Percentiles rank a stretch among this genome's conserved stretches.
phyloP scores from a whole-genome alignment of 2,888 invertebrate genomes.

The Parascotia fuliginaria region DNA sequence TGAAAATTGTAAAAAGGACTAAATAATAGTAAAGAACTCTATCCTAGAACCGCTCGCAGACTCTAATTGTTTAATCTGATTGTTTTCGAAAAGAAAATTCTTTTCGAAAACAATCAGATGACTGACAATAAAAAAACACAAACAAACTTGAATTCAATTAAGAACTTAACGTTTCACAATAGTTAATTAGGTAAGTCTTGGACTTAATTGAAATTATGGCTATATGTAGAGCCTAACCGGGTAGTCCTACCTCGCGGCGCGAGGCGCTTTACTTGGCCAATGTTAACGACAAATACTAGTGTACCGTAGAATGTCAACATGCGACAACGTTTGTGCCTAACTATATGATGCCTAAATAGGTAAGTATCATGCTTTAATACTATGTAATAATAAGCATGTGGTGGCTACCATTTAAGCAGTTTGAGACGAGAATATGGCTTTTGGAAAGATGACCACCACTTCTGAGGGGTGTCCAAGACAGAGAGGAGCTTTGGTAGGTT shows the following conservation, averaged over 20 bases:
- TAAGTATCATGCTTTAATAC: no score
- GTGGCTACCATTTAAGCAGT: no score
- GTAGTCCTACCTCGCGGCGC: conserved; percentile 24
- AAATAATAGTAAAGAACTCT: conserved; percentile 4
- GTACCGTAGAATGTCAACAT: conserved; percentile 3
- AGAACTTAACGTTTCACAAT: conserved; percentile 44
- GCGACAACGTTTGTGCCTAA: conserved; percentile 2
- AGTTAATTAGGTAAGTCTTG: conserved; percentile 48
- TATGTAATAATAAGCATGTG: no score
- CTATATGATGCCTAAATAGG: no score
- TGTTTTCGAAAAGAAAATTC: conserved; percentile 14
- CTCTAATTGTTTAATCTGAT: no score
- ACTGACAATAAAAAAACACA: conserved; percentile 31
- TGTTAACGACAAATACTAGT: conserved; percentile 12
- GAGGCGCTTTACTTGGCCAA: conserved; percentile 3
- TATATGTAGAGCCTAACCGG: conserved; percentile 22
- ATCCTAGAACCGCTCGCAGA: neutral
- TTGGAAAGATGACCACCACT: no score
- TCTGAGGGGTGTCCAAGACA: no score
- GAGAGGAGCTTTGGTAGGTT: no score
- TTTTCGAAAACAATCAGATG: conserved; percentile 24
- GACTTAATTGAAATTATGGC: conserved; percentile 45
- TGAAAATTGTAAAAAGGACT: conserved; percentile 1
- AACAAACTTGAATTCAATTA: conserved; percentile 39
- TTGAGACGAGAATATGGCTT: no score